phyloP scores from a whole-genome alignment of 2,888 invertebrate species.

The Oasisia sp. region DNA sequence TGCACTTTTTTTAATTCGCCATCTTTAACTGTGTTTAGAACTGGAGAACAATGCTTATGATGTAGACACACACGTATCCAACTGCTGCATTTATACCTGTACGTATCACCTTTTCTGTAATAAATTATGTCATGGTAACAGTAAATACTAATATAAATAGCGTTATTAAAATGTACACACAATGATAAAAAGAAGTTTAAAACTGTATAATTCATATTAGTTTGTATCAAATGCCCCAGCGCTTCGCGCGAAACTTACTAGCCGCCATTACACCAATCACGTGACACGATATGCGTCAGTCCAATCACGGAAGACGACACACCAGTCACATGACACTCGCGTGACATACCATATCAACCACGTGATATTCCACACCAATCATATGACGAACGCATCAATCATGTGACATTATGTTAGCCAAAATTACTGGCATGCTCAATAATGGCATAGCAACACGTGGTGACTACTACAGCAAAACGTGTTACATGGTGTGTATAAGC shows the following conservation, averaged over 20 bases:
- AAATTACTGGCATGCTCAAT: too few species aligned
- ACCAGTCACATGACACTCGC: neutral
- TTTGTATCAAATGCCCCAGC: neutral
- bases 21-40: neutral
- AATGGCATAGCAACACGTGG: too few species aligned
- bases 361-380: neutral
- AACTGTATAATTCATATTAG: neutral
- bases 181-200: neutral
- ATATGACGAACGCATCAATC: neutral
- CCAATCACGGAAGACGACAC: neutral
- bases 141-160: conserved; percentile 5
- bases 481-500: neutral
- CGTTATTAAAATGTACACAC: neutral
- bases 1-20: neutral
- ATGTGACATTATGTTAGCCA: too few species aligned
- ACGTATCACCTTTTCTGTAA: neutral
- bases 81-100: too few species aligned
- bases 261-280: neutral
- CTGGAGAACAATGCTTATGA: neutral
- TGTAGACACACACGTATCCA: too few species aligned
- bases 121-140: neutral
- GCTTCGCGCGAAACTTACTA: neutral
- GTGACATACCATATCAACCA: neutral
- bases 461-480: neutral
- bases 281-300: neutral